Base-by-base conservation (phyloP, 2,888 invertebrate species). In the Lithophane ornitopus region DNA sequence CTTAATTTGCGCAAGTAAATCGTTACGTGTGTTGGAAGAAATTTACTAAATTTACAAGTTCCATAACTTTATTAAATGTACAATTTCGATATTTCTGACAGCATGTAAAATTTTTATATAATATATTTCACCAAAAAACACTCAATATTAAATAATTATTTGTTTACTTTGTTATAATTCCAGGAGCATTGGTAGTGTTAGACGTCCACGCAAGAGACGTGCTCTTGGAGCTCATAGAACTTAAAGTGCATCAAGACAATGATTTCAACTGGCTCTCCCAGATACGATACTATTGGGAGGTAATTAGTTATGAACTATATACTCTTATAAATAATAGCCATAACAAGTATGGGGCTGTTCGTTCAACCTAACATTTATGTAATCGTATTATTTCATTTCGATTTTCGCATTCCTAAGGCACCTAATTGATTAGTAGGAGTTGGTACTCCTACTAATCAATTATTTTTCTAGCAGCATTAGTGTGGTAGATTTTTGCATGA, bases 171-270 rank as follows among this genome's bases (percentile, higher is more conserved):
- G 11, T n/a, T 58, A 12, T 16, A 3, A 68, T 87, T 89, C 70
- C 87, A 98, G 98, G 99, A 75, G 99, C 99, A 0, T 94, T 99
- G 82, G 98, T 99, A 1, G 99, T 99, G 12, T 95, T 99, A 82
- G 99, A 99, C 92, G 99, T 99, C 0, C 99, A 99, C 92, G 98
- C 99, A 0, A 97, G 99, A 88, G 99, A 99, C 94, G 98, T 99
- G 0, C 96, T 99, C 2, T 96, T 97, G 74, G 97, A 97, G 74
- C 95, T 99, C 16, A 97, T 98, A 56, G 96, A 97, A 0, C 96
- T 97, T 52, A 95, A 97, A 80, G 98, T 99, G 0, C 94, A 94
- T 19, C 97, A 97, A 61, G 97, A 98, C 79, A 98, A 98, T 85
- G 99, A 99, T 91, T 99, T 99, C 93, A 98, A 98, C 90, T 99